Base-by-base conservation (phyloP, 2,888 invertebrate species). In the Hypolimnas misippus region DNA sequence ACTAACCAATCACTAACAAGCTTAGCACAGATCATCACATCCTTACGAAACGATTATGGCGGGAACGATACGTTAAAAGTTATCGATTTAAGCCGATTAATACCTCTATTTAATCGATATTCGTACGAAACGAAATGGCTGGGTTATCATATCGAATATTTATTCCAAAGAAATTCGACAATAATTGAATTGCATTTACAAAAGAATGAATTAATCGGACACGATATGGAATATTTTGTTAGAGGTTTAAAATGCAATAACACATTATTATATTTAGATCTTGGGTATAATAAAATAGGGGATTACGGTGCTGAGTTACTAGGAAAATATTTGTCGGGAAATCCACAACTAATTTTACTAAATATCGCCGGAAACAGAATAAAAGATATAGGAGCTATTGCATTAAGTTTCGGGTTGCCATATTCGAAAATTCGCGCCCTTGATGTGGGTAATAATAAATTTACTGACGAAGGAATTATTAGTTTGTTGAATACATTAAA, bases 271-370 rank as follows among this genome's bases (percentile, higher is more conserved):
- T 86, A 94, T 57, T 76, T 95, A 29, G 94, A 95, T 82, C 76
- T 95, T 10, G 92, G 90, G 0, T 93, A 85, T 61, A 95, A 95
- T 68, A 89, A 84, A 66, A 93, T 95, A 14, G 94, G 93, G 0
- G 93, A 94, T 75, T 86, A 93, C 52, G 95, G 95, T 0, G 84
- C 91, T 0, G 92, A 93, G 63, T 69, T 92, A 56, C 62, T 95
- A 17, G 89, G 88, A 0, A 82, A 89, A 65, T 94, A 94, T 86
- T 77, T 95, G 40, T 72, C 81, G 3, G 87, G 85, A 60, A 81
- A 85, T 16, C 93, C 94, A 0, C 76, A 82, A 8, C 73, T 95
- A 12, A 70, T 90, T 29, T 86, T 89, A 0, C 71, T 95, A 46
- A 92, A 93, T 68, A 75, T 95, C 6, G 91, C 93, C 1, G 92